Base-by-base conservation (phyloP, 2,113 vertebrate genomes). In the Saguinus midas region DNA sequence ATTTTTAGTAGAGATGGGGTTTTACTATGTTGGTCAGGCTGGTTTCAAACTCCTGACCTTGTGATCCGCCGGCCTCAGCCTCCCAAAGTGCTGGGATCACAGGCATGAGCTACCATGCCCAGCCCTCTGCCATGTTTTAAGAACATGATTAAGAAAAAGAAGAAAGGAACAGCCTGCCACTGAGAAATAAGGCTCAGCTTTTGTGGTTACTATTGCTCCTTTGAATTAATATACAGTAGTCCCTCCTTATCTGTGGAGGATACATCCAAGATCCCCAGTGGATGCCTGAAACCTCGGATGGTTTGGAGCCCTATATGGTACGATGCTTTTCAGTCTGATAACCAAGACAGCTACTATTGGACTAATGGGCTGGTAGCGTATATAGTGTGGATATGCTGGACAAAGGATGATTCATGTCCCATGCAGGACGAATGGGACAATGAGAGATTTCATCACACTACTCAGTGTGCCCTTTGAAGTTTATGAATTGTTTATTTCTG, bases 111-210 rank as follows among this genome's bases (percentile, higher is more conserved):
- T 52, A 52, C 52, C 52, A 52, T 52, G 52, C 52, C 16, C 52
- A 52, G 52, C 5, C 5, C 61, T 32, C 61, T 64, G 27, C 61
- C 27, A 64, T 64, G 61, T 64, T 64, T 64, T 64, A 32, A 6
- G 12, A 64, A 29, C 27, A 32, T 6, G 29, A 64, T 13, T 64
- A 64, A 64, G 61, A 64, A 64, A 29, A 13, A 64, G 12, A 14
- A 78, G 48, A 48, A n/a, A 73, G 37, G 16, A 43, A 55, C 27
- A 80, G 18, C 40, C 13, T 90, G 10, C 68, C 27, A 8, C 14
- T 87, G 76, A 90, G 72, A 96, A 95, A 73, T 82, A 90, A 82
- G 10, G n/a, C n/a, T 85, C 52, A 91, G 40, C 1, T 78, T 95
- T 78, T 40, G 17, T 64, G 61, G 21, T 94, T 57, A 64, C 52